Evolutionary conservation across 2,113 vertebrate genomes (phyloP), one percentile per base, ranked within the genome.

Genomic region (Psammodynastes pulverulentus): DNA sequence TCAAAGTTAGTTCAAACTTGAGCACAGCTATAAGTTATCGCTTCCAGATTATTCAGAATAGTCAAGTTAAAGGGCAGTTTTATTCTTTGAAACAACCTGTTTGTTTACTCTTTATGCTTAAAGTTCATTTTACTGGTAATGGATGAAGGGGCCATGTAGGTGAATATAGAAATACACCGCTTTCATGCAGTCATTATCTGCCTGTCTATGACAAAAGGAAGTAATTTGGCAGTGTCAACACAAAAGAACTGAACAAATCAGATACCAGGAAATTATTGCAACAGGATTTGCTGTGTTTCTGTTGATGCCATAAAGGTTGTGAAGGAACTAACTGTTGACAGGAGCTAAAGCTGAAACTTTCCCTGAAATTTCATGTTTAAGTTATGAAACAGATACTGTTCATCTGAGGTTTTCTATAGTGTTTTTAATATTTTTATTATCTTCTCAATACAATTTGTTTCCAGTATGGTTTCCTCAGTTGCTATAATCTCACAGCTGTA

Each of bases 191-290:
- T 3, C 15, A 85, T 58, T 9, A 7, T 90, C 91, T 93, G 62
- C 10, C 54, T 10, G 0, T 39, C 52, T 94, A 95, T 92, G 93
- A 0, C 87, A 95, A 94, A 52, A 90, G 9, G 46, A 26, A 53
- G 26, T 90, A 95, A 95, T 93, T 3, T 92, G 94, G 88, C 94
- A 95, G 93, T 93, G 94, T 92, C 92, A 93, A 54, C 0, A 89
- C 94, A 93, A 96, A 95, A 95, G 95, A 97, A 94, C 96, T 96
- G 91, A 97, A 85, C 52, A 89, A 96, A 94, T 91, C 86, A 94
- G 91, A 93, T 95, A 93, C 62, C 1, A 94, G 95, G 93, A 95
- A 96, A 93, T 92, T 94, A 96, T 94, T 94, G 94, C 96, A 95
- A 95, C 1, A 91, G 46, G 26, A 49, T 93, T 93, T 92, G 95